These are phyloP conservation scores for Tringa solitaria DNA, from an alignment of 2,113 vertebrate species.

Conservation along the genomic window DNA sequence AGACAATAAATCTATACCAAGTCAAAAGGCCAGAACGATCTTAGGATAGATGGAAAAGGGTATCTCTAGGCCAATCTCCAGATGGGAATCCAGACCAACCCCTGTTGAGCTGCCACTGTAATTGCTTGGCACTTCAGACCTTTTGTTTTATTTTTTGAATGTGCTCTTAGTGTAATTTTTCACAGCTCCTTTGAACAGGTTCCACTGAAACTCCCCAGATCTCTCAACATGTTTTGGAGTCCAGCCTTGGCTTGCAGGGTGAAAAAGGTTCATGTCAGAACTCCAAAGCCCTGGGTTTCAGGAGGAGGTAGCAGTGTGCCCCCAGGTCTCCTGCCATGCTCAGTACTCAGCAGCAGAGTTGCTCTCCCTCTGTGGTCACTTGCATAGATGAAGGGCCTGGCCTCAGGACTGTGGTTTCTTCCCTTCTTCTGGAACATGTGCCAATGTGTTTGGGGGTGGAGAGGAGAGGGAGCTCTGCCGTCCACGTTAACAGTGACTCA, in stretches of 20 bases:
- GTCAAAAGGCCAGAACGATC: not conserved
- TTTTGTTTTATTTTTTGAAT: not conserved
- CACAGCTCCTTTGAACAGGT: not conserved
- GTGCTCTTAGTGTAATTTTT: not conserved
- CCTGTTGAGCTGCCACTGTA: not conserved
- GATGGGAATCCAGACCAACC: not conserved
- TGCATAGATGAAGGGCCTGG: not conserved
- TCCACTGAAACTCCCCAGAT: not conserved
- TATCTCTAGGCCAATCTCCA: not conserved
- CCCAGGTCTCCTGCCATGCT: not conserved
- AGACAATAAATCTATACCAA: not conserved
- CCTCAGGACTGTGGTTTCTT: not conserved
- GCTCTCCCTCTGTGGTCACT: not conserved
- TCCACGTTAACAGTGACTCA: not conserved
- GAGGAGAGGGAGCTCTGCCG: not conserved
- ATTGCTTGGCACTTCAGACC: not conserved
- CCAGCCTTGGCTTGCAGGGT: not conserved
- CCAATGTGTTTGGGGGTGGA: not conserved
- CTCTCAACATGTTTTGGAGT: not conserved
- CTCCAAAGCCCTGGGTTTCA: not conserved
- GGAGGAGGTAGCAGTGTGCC: not conserved
- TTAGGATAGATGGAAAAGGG: not conserved
- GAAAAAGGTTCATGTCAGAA: not conserved
- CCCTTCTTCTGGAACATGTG: not conserved
- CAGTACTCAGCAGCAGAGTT: not conserved